Percentiles rank a stretch among this genome's conserved stretches.
These are phyloP conservation scores for Acanthopagrus latus DNA, from an alignment of 2,797 vertebrate genomes.

Conservation along the genomic window DNA sequence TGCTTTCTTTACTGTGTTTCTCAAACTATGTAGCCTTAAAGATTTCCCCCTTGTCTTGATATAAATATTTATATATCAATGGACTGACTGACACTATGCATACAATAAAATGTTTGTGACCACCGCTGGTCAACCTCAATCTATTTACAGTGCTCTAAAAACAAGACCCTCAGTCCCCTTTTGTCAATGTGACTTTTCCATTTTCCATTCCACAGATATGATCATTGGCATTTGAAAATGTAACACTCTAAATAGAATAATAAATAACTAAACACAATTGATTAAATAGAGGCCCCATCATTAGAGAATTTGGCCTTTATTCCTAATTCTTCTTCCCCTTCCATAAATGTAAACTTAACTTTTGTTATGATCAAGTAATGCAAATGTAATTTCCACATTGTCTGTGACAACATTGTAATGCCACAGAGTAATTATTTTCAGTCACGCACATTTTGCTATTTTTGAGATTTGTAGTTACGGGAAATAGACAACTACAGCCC, in stretches of 20 bases:
- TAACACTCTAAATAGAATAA: background rate
- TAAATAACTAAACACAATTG: background rate
- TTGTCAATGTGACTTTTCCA: background rate
- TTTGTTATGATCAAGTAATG: background rate
- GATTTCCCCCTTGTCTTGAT: background rate
- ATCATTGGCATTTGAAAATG: background rate
- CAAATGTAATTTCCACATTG: too few relatives aligned
- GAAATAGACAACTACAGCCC: too few relatives aligned
- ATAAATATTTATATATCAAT: background rate
- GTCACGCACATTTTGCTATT: background rate
- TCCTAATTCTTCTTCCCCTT: background rate
- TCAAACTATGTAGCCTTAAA: conserved; percentile 21
- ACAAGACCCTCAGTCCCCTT: background rate
- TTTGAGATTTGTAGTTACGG: too few relatives aligned
- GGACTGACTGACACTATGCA: background rate
- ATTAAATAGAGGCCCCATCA: background rate
- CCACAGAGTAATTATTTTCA: background rate
- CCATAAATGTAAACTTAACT: background rate
- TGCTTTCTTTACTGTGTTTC: conserved; percentile 1
- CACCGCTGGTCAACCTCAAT: background rate
- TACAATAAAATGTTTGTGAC: background rate
- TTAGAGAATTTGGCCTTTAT: background rate
- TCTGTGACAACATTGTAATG: background rate
- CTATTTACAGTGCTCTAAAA: background rate
- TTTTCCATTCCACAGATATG: background rate